Evolutionary conservation across 2,888 invertebrate genomes (phyloP), one percentile per base, ranked within the genome.

Genomic region (Capitulum mitella): DNA sequence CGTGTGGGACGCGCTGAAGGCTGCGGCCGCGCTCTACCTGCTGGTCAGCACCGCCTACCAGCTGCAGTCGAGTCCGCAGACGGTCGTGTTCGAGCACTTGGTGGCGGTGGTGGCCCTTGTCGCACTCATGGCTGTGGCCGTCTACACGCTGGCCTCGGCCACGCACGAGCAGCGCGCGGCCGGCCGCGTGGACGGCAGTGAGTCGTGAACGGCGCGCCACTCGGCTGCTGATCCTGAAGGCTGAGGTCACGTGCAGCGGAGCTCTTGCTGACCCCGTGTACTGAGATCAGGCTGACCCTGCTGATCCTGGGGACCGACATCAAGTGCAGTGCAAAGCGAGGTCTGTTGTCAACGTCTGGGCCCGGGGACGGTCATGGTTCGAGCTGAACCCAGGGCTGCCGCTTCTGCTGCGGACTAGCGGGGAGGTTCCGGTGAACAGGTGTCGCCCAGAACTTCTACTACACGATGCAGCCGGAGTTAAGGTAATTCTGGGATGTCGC

Each of bases 1-100:
- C 64, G 64, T 64, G 34, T 34, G 64, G 64, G 34, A 32, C 34
- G 64, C 34, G 16, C 34, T 64, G 64, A 64, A 64, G 64, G 64
- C 64, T 19, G 64, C 64, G 34, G 64, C 34, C 6, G 16, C 34
- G 19, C 14, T 64, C 34, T 64, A 64, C 64, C 64, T 64, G 34
- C 34, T 64, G 34, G 64, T 64, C 32, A 34, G 64, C 64, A 16
- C 34, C 64, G 34, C 64, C 19, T 64, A 64, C 64, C 32, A 14
- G 64, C 64, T 64, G 64, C 64, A 64, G 16, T 34, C 64, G 32
- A 16, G 34, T 3, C 34, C 64, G 14, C 19, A 14, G 19, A 19
- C 32, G 19, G 64, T 34, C 29, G 64, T 64, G 34, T 32, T 34
- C 32, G 64, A 64, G 19, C 64, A 64, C 34, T 64, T 19, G 19